Evolutionary conservation across 2,797 vertebrate species (phyloP), one percentile per base, ranked within the genome.

Genomic region (Myotis myotis): DNA sequence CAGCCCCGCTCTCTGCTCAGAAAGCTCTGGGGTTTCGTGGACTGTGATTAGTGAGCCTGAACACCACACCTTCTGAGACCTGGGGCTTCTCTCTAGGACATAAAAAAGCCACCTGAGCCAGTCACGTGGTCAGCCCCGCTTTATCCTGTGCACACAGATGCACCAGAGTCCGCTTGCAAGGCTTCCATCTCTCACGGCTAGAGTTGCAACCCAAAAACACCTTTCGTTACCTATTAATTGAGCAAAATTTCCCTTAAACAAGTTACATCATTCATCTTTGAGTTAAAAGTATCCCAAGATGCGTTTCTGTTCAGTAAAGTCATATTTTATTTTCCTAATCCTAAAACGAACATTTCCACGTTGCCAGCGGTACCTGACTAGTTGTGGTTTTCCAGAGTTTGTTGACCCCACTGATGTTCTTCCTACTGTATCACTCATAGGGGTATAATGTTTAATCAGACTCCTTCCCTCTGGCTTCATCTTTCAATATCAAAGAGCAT

Each of bases 401-500:
- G 33, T 41, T 93, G 70, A n/a, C 41, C 36, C 12, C 16, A 17
- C 53, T 25, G 28, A 6, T 30, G 23, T 5, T 44, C 36, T 60
- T 33, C 19, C 79, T 30, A 44, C 10, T 19, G 5, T 33, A 19
- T 3, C 36, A 64, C 78, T 76, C 89, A 25, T 28, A 68, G 49
- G 49, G 30, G 25, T 30, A 0, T 8, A 30, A 72, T 28, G 12
- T 57, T 47, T 23, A 51, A 23, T 49, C 53, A 30, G 13, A 49
- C 64, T 74, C 74, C 87, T 87, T 83, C 25, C 57, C 70, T 72
- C 51, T 16, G 25, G 66, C 89, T 87, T 79, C 64, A 87, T 93
- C 51, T 57, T 92, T 96, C 75, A 80, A 51, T 28, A 83, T 92
- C 91, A 89, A 44, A 81, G 38, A 95, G 5, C 22, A 47, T 74